These are phyloP conservation scores for Caenorhabditis auriculariae DNA, from an alignment of 2,888 invertebrate genomes.

Conservation along the genomic window DNA sequence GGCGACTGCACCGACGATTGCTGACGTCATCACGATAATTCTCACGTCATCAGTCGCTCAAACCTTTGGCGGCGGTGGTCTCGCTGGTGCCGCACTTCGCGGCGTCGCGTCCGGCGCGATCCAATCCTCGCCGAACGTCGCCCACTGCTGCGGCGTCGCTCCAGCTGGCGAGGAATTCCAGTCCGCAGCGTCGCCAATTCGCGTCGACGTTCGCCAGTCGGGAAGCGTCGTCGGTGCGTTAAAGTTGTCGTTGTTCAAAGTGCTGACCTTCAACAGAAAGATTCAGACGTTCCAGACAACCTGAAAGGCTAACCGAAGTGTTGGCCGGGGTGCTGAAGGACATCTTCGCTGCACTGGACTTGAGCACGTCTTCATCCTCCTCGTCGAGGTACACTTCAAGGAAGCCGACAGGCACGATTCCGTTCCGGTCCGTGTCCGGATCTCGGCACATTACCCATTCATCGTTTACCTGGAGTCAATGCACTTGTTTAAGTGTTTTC, in stretches of 20 bases:
- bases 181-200: background rate
- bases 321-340: background rate
- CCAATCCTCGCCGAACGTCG: constrained; percentile 40
- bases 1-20: constrained; percentile 17
- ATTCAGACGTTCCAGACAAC: background rate
- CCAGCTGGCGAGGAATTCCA: constrained; percentile 1
- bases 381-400: constrained; percentile 56
- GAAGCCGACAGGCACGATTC: constrained; percentile 53
- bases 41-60: background rate
- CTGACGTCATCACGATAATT: constrained; percentile 4
- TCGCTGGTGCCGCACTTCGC: constrained; percentile 25
- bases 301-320: background rate
- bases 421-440: constrained; percentile 42
- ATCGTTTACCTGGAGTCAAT: constrained; percentile 19
- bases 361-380: constrained; percentile 37
- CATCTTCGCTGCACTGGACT: background rate
- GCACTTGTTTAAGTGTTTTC: too few relatives aligned
- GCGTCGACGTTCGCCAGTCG: constrained; percentile 13
- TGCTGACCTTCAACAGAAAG: constrained; percentile 11
- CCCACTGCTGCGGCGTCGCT: constrained; percentile 27
- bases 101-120: constrained; percentile 17
- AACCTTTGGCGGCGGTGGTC: constrained; percentile 44
- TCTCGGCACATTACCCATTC: constrained; percentile 57
- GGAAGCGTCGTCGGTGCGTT: constrained; percentile 6
- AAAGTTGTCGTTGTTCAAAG: constrained; percentile 10